Conservation (phyloP, 35 echinoderm and acorn worm species). For the Nesometra sesokonis region DNA sequence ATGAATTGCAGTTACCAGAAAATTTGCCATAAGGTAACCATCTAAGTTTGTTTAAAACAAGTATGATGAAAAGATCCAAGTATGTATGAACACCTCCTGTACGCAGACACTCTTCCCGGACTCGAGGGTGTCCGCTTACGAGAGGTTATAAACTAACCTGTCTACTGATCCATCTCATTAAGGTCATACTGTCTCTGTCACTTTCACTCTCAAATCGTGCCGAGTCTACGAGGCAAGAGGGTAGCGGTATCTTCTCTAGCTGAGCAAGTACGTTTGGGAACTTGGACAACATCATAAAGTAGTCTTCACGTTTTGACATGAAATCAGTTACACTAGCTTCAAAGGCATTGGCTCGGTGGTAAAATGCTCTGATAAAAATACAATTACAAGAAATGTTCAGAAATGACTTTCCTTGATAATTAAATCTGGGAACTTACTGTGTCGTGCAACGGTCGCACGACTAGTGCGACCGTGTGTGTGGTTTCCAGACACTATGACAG, state of each 20-base stretch:
- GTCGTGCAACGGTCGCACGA: too few relatives aligned
- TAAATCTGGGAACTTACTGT: too few relatives aligned
- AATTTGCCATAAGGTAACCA: too few relatives aligned
- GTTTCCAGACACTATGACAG: too few relatives aligned
- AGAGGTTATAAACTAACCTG: conserved; percentile 57
- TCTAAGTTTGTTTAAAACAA: too few relatives aligned
- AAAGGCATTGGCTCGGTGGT: conserved; percentile 53
- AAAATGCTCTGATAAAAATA: conserved; percentile 65
- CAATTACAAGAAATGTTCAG: not conserved
- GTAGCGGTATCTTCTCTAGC: conserved; percentile 72
- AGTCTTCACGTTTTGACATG: conserved; percentile 35
- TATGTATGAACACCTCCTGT: too few relatives aligned
- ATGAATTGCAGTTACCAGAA: too few relatives aligned
- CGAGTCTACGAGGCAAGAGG: conserved; percentile 27
- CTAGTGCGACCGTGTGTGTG: too few relatives aligned
- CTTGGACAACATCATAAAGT: conserved; percentile 43
- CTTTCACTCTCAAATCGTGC: not conserved
- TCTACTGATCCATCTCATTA: conserved; percentile 92
- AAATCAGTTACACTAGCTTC: conserved; percentile 72
- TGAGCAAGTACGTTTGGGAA: conserved; percentile 47
- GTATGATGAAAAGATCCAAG: too few relatives aligned
- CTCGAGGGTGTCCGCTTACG: too few relatives aligned
- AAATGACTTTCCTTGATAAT: too few relatives aligned
- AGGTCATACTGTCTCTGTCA: conserved; percentile 23
- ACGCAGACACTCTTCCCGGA: too few relatives aligned